These are phyloP conservation scores for Terebella lapidaria DNA, from an alignment of 2,888 invertebrate genomes.

Conservation along the genomic window DNA sequence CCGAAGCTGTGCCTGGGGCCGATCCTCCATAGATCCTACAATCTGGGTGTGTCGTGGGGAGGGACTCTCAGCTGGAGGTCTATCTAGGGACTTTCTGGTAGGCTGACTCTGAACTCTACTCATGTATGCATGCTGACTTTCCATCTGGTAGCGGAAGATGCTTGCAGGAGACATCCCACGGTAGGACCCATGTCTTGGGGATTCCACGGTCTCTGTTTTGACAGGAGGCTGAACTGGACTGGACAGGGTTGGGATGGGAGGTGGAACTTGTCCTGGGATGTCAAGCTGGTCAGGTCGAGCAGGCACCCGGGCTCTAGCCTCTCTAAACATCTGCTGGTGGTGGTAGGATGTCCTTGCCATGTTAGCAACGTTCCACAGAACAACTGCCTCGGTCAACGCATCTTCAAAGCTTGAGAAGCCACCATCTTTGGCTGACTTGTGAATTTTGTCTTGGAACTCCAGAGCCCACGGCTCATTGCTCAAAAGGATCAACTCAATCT, in stretches of 20 bases:
- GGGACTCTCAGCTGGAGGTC: too few species aligned
- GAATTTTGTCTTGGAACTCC: constrained; percentile 12
- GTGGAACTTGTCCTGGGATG: neutral
- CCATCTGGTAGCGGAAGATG: too few species aligned
- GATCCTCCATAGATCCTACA: neutral
- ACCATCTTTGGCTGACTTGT: constrained; percentile 6
- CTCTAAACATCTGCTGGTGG: neutral
- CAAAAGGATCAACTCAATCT: constrained; percentile 16
- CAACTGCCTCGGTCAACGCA: constrained; percentile 21
- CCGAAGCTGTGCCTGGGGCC: neutral
- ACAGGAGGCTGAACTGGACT: too few species aligned
- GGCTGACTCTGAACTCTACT: too few species aligned
- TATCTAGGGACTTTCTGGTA: too few species aligned
- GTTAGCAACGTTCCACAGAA: constrained; percentile 13
- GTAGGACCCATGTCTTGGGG: too few species aligned
- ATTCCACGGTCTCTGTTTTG: too few species aligned
- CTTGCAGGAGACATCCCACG: too few species aligned
- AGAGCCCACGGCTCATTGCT: constrained; percentile 15
- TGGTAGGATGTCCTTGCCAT: neutral
- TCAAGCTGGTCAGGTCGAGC: too few species aligned
- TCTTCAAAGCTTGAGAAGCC: constrained; percentile 21
- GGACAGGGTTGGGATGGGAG: too few species aligned
- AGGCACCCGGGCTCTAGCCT: neutral
- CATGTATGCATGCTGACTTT: too few species aligned
- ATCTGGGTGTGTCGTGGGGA: neutral